Base-by-base conservation (phyloP, 2,888 invertebrate species). In the Stenchaetothrips biformis region DNA sequence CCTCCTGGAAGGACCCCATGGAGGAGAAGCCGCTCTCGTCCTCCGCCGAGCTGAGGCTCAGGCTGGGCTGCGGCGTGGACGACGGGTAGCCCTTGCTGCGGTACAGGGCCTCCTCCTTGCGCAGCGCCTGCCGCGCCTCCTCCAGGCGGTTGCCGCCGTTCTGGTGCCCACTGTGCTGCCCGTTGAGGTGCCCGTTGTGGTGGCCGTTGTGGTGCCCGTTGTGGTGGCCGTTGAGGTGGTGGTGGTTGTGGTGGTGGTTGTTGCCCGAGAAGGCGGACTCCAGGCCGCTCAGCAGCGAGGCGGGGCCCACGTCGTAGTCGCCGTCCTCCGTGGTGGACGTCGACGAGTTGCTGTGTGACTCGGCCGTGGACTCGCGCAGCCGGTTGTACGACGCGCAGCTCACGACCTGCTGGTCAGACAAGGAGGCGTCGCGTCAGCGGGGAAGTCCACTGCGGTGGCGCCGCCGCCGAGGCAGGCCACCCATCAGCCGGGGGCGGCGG, bases 1-100 rank as follows among this genome's bases (percentile, higher is more conserved):
- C 91, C 85, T 95, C 94, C 87, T 94, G 94, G 85, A 94, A 94
- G 9, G 94, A 94, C 86, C 92, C 94, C 89, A 95, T 93, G 11
- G 94, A 94, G 18, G 94, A 94, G 87, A 95, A 95, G 48, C 95
- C 95, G 85, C 94, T 95, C 86, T 95, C 95, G 84, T 94, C 94
- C 86, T 95, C 95, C 13, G 88, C 88, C 0, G 87, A 83, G 79
- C 84, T 83, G 27, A 83, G 82, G 49, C 82, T 82, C 0, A 83
- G 83, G 79, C 79, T 79, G 13, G 79, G 77, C 74, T 81, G 79
- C 16, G 80, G 80, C 25, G 78, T 78, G n/a, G 79, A 62, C 27
- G 67, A 27, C 48, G 21, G 47, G 77, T 48, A 80, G 62, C 13
- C 77, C 79, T 81, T 21, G 67, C 67, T 59, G 25, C 67, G 67